These are phyloP conservation scores for Acomys russatus DNA, from an alignment of 2,797 vertebrate species.

Conservation along the genomic window DNA sequence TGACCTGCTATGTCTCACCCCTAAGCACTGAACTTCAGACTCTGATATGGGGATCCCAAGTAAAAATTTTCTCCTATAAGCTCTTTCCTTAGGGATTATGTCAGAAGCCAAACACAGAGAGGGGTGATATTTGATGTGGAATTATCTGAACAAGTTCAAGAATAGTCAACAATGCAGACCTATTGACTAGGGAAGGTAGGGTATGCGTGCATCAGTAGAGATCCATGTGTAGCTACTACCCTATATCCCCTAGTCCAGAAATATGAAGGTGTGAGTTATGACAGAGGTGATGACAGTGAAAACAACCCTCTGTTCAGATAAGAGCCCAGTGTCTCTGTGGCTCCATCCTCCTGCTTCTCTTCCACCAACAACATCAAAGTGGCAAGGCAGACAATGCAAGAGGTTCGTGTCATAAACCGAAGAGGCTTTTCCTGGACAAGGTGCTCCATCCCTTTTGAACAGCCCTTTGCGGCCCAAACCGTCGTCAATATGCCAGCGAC, in stretches of 20 bases:
- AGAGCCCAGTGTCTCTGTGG: conserved; percentile 31
- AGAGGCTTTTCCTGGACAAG: conserved; percentile 56
- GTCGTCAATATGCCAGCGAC: conserved; percentile 21
- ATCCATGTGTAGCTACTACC: neutral
- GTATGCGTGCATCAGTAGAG: neutral
- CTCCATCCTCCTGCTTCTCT: neutral
- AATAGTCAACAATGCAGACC: conserved; percentile 12
- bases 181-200: neutral
- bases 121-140: conserved; percentile 16
- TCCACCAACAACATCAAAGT: conserved; percentile 51
- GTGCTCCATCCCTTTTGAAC: conserved; percentile 25
- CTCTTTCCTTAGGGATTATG: neutral
- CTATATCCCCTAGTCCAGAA: neutral
- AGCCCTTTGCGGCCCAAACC: conserved; percentile 54
- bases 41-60: neutral
- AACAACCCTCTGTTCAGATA: conserved; percentile 43
- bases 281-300: conserved; percentile 26
- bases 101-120: neutral
- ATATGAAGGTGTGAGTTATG: neutral
- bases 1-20: neutral
- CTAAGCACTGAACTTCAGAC: neutral
- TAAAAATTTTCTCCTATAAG: neutral
- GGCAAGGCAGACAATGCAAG: conserved; percentile 48
- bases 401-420: conserved; percentile 65
- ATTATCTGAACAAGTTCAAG: conserved; percentile 37